Conservation (phyloP, 2,797 vertebrate species). For the Tokudaia muenninki region DNA sequence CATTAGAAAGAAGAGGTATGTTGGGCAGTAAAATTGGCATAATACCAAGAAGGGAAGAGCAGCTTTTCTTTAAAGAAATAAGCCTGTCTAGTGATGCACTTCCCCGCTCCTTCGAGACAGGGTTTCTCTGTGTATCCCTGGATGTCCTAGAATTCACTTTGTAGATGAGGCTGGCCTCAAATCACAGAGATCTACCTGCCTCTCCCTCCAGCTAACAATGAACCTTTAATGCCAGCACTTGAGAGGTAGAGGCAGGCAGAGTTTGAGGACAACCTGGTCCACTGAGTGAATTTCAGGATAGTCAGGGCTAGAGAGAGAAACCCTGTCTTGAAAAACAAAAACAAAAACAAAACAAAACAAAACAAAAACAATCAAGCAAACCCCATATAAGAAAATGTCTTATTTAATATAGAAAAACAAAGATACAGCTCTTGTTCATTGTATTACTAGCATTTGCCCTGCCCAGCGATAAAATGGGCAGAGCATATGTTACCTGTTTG, state of each 20-base stretch:
- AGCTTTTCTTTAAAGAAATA: background rate
- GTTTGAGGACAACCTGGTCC: background rate
- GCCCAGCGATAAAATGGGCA: background rate
- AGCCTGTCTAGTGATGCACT: background rate
- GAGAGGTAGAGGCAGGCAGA: background rate
- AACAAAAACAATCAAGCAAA: background rate
- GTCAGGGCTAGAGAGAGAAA: background rate
- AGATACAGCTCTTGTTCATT: slow-evolving; percentile 40
- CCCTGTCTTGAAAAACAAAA: background rate
- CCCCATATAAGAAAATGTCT: slow-evolving; percentile 38
- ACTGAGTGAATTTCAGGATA: background rate
- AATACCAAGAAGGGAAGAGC: background rate
- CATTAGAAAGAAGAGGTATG: background rate
- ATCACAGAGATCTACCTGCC: background rate
- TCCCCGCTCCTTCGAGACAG: background rate
- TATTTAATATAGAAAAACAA: slow-evolving; percentile 19
- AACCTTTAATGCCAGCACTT: background rate
- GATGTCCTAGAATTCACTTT: background rate
- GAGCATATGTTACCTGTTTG: background rate
- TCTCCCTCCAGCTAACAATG: background rate
- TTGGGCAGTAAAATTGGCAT: background rate
- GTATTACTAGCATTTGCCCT: background rate
- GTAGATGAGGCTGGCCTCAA: background rate
- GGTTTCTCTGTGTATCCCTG: background rate
- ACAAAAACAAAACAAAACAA: background rate